phyloP scores from a whole-genome alignment of 2,888 invertebrate genomes.

The Penaeus monodon region DNA sequence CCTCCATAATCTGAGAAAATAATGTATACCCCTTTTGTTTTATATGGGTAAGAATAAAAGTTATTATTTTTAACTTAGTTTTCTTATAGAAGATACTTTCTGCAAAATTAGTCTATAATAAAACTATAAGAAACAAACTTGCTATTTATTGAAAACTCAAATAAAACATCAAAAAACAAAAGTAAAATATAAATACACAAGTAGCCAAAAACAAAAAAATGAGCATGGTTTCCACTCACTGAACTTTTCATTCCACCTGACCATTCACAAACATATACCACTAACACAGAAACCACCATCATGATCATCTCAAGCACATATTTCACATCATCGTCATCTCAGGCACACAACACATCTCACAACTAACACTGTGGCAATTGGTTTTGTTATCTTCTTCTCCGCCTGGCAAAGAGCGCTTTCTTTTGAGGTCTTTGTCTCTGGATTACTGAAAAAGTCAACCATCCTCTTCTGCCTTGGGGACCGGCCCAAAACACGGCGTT shows the following conservation, averaged over 20 bases:
- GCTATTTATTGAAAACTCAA: too few species aligned
- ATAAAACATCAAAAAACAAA: too few species aligned
- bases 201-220: too few species aligned
- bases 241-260: too few species aligned
- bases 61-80: too few species aligned
- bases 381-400: slow-evolving; percentile 11
- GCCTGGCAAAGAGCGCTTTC: too few species aligned
- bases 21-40: background rate
- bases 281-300: background rate
- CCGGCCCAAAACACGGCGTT: background rate
- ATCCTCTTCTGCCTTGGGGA: background rate
- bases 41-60: background rate
- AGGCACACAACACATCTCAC: background rate
- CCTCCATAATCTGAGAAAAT: background rate
- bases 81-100: too few species aligned
- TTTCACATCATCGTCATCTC: background rate
- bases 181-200: too few species aligned
- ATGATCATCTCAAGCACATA: background rate
- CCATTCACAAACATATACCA: too few species aligned
- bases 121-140: too few species aligned
- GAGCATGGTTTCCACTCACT: too few species aligned
- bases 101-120: too few species aligned
- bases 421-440: background rate
- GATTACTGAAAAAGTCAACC: slow-evolving; percentile 18
- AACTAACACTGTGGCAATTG: slow-evolving; percentile 36